These are phyloP conservation scores for Mercenaria mercenaria DNA, from an alignment of 1,140 invertebrate genomes.

Conservation along the genomic window DNA sequence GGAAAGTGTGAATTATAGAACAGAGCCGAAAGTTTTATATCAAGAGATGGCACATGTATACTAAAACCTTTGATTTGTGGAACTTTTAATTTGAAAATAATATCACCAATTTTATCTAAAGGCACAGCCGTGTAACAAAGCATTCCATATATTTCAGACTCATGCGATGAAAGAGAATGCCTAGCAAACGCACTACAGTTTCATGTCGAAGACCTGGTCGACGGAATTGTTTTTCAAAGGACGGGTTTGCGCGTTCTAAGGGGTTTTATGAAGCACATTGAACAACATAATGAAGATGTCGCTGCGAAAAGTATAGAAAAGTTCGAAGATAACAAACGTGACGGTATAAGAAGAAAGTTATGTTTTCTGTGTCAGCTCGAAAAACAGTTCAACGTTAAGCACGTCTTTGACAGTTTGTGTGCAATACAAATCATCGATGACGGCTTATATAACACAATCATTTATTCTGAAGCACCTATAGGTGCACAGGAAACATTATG, in stretches of 20 bases:
- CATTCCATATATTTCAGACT: too few relatives aligned
- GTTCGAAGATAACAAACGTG: not conserved
- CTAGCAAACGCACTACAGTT: not conserved
- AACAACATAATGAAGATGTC: not conserved
- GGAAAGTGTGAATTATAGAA: too few relatives aligned
- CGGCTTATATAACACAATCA: not conserved
- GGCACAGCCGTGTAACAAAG: too few relatives aligned
- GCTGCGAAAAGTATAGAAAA: not conserved
- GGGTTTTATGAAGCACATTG: slow-evolving; percentile 8
- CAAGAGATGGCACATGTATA: too few relatives aligned
- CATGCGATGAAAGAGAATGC: slow-evolving; percentile 13
- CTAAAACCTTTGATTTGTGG: too few relatives aligned
- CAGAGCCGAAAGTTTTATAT: too few relatives aligned
- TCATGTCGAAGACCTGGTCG: not conserved
- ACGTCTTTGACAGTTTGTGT: slow-evolving; percentile 14
- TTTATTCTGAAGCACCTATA: not conserved
- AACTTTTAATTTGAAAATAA: too few relatives aligned
- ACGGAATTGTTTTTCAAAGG: not conserved
- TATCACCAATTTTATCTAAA: too few relatives aligned
- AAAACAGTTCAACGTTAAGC: not conserved
- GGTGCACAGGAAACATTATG: not conserved
- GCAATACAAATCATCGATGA: not conserved
- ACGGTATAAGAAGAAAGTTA: not conserved
- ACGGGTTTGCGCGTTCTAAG: not conserved
- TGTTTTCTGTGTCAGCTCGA: not conserved